Evolutionary conservation across 2,797 vertebrate genomes (phyloP).

Genomic region (Eremophila alpestris): DNA sequence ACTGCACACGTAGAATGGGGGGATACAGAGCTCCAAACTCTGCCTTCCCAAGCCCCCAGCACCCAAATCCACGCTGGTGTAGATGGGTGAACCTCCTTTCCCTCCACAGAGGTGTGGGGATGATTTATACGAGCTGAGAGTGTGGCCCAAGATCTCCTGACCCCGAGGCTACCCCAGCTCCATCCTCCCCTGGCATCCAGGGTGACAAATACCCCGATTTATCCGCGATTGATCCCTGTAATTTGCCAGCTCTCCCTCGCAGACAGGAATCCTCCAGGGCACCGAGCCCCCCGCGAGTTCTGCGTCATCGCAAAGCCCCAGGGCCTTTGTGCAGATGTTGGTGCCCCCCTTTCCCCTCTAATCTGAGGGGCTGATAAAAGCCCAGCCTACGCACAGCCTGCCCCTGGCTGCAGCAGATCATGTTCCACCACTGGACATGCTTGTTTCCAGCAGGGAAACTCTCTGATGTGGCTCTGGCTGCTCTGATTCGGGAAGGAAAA

Average conservation of each 20-base stretch:
- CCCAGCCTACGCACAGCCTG: slow-evolving; percentile 16
- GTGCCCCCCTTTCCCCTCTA: neutral
- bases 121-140: neutral
- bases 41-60: neutral
- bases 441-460: neutral
- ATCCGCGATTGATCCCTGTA: neutral
- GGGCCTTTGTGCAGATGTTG: slow-evolving; percentile 15
- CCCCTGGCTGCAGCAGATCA: slow-evolving; percentile 22
- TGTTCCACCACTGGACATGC: slow-evolving; percentile 40
- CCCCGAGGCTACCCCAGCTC: neutral
- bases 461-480: neutral
- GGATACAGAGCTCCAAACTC: neutral
- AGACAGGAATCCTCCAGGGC: slow-evolving; percentile 36
- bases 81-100: neutral
- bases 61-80: neutral
- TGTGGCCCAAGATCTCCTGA: neutral
- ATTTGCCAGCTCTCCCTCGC: neutral
- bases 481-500: neutral
- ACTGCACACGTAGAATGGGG: accelerated
- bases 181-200: neutral
- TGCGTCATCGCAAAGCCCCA: slow-evolving; percentile 7
- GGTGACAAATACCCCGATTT: neutral
- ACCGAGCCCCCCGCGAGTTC: neutral
- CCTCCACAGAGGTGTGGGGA: accelerated
- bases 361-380: slow-evolving; percentile 41